A percentile compares a stretch with the other conserved stretches of the same genome.
These are phyloP conservation scores for Equus quagga DNA, from an alignment of 2,113 vertebrate species.

Conservation along the genomic window DNA sequence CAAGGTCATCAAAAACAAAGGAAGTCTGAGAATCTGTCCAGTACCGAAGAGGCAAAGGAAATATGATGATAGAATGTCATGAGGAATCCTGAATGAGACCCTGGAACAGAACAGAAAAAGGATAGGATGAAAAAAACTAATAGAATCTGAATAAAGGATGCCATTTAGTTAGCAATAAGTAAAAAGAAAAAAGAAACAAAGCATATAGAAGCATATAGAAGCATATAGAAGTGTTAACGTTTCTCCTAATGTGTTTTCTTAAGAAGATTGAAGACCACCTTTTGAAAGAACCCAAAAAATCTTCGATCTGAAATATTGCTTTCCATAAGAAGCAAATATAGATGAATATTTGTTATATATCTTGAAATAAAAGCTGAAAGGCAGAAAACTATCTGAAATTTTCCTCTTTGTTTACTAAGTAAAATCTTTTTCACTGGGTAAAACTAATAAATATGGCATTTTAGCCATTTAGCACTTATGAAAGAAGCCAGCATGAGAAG, in stretches of 20 bases:
- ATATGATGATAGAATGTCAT: neutral
- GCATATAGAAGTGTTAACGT: neutral
- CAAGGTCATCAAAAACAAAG: neutral
- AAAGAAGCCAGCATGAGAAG: neutral
- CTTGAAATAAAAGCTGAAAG: neutral
- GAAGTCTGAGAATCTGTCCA: neutral
- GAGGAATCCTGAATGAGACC: neutral
- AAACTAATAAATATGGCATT: neutral
- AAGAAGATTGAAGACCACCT: neutral
- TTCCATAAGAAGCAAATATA: neutral
- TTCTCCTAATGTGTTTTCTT: neutral
- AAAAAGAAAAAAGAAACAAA: neutral
- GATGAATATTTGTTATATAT: neutral
- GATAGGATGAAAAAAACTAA: neutral
- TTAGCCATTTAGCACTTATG: neutral
- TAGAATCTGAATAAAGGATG: neutral
- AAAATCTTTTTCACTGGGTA: neutral
- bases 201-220: neutral
- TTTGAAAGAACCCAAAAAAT: neutral
- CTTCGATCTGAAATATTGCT: neutral
- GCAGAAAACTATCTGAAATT: neutral
- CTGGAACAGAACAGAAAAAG: neutral
- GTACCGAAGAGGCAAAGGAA: neutral
- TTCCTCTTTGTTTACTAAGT: neutral
- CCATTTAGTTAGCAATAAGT: neutral